phyloP scores from a whole-genome alignment of 2,888 invertebrate species.

The Cerastis leucographa region DNA sequence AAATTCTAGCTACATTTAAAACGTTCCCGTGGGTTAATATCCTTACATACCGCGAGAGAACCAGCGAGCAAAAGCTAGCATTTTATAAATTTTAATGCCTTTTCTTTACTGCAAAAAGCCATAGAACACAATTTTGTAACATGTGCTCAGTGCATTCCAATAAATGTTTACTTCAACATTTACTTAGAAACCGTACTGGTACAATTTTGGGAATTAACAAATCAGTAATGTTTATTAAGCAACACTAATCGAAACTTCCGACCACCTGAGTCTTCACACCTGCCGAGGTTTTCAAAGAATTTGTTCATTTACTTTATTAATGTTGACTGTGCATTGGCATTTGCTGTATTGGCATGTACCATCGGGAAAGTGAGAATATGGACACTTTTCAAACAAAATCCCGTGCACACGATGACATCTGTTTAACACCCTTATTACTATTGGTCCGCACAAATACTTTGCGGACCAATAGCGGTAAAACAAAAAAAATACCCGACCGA shows the following conservation, averaged over 20 bases:
- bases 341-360: not conserved
- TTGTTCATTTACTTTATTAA: constrained; percentile 17
- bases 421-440: too few species aligned
- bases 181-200: constrained; percentile 13
- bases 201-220: constrained; percentile 29
- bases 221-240: constrained; percentile 6
- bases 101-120: not conserved
- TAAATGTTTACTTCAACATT: constrained; percentile 17
- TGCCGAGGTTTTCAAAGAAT: constrained; percentile 36
- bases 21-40: too few species aligned
- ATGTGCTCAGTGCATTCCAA: not conserved
- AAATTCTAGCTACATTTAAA: too few species aligned
- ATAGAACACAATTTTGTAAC: not conserved
- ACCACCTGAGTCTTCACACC: constrained; percentile 44
- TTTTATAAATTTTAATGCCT: not conserved
- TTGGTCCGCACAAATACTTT: too few species aligned
- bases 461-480: too few species aligned
- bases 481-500: too few species aligned
- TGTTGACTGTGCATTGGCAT: not conserved
- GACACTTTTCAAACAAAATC: too few species aligned
- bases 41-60: too few species aligned
- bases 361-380: too few species aligned
- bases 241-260: constrained; percentile 9
- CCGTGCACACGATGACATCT: too few species aligned
- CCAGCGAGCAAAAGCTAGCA: too few species aligned